phyloP scores from a whole-genome alignment of 2,797 vertebrate species.

The Carduelis carduelis region DNA sequence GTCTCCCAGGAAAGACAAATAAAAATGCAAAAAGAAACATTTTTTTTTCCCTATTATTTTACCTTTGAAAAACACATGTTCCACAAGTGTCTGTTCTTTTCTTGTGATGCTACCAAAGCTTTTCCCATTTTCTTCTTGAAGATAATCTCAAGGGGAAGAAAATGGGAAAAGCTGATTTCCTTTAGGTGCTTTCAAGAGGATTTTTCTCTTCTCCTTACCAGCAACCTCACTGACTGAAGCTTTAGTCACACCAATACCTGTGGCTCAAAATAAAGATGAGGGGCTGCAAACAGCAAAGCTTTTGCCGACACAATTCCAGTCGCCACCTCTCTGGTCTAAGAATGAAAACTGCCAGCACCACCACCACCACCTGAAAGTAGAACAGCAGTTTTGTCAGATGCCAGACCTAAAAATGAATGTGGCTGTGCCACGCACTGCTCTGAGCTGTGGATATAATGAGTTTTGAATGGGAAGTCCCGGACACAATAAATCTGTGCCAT shows the following conservation, averaged over 20 bases:
- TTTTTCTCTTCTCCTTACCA: neutral
- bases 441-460: conserved; percentile 80
- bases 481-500: conserved; percentile 88
- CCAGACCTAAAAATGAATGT: conserved; percentile 73
- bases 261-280: neutral
- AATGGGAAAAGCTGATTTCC: neutral
- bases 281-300: neutral
- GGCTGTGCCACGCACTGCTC: conserved; percentile 62
- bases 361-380: conserved; percentile 15
- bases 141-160: neutral
- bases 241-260: neutral
- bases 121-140: neutral
- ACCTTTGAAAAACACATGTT: neutral
- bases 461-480: conserved; percentile 85
- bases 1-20: neutral
- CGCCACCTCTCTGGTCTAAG: neutral
- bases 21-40: neutral
- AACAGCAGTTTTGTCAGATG: conserved; percentile 67
- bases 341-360: conserved; percentile 57
- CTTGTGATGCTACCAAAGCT: neutral
- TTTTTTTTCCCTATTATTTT: neutral
- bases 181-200: neutral
- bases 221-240: neutral
- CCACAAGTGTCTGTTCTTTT: neutral
- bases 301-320: neutral